Conservation (phyloP, 2,888 invertebrate species). For the Fissipunctia ypsillon region DNA sequence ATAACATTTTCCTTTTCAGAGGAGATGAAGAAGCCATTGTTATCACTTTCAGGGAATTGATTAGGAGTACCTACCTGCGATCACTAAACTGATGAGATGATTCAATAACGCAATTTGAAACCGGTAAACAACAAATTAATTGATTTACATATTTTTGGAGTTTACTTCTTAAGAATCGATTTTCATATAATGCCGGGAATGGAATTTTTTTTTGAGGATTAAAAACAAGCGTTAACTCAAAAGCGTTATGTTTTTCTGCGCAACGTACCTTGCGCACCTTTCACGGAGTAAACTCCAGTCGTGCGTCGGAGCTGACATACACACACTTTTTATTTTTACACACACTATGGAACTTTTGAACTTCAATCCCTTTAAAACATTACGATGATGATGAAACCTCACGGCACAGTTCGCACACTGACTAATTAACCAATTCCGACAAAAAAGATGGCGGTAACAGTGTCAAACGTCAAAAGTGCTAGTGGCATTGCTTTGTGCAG, state of each 20-base stretch:
- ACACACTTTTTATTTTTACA: no score
- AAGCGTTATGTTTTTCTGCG: no score
- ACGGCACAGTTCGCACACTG: conserved; percentile 12
- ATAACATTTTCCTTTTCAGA: neutral
- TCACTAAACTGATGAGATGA: neutral
- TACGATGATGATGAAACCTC: neutral
- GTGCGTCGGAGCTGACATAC: no score
- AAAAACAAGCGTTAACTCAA: no score
- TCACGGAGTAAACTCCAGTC: no score
- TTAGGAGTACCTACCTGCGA: no score
- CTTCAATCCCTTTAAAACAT: neutral
- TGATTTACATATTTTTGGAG: no score
- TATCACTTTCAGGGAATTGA: neutral
- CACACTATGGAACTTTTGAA: neutral
- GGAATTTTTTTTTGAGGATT: no score
- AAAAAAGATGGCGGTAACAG: conserved; percentile 47
- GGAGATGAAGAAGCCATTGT: neutral
- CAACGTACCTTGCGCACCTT: no score
- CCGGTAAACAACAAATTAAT: neutral
- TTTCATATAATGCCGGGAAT: no score
- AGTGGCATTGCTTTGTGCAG: conserved; percentile 48
- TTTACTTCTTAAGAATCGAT: no score
- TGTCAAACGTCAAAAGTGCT: conserved; percentile 55
- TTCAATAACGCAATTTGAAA: neutral
- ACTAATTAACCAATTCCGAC: conserved; percentile 36